A percentile compares a stretch with the other conserved stretches of the same genome.
Evolutionary conservation across 30 jellyfish, hydroid and myxozoan species (phyloP).

Genomic region (Phacellophora camtschatica): DNA sequence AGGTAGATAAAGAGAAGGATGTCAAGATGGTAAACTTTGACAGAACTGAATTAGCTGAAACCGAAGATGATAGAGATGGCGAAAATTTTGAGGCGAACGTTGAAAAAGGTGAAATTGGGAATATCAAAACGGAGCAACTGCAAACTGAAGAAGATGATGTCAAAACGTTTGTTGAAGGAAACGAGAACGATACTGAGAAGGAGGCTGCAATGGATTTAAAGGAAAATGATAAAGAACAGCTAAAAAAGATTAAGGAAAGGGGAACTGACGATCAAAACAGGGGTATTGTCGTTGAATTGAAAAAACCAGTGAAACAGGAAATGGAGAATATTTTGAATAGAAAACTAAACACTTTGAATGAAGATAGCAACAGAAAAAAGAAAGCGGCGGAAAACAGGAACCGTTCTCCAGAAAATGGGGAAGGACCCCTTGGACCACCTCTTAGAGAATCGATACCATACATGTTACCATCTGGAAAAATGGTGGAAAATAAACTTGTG

Average conservation of each 20-base stretch:
- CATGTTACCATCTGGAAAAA: slow-evolving; percentile 66
- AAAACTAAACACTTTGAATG: background rate
- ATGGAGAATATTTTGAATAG: background rate
- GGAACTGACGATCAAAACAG: background rate
- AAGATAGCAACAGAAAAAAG: background rate
- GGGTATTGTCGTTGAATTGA: background rate
- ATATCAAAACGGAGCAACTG: background rate
- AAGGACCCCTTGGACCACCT: slow-evolving; percentile 64
- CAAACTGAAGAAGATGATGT: background rate
- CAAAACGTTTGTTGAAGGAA: background rate
- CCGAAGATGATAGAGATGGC: background rate
- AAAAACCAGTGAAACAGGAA: background rate
- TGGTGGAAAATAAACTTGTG: slow-evolving; percentile 75
- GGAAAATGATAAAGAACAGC: background rate
- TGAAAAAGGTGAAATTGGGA: background rate
- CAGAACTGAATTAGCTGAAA: background rate
- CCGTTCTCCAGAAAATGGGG: slow-evolving; percentile 48
- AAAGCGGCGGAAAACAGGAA: background rate
- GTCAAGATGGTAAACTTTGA: too few species aligned
- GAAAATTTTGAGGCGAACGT: background rate
- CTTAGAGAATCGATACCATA: slow-evolving; percentile 25
- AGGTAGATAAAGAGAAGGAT: background rate
- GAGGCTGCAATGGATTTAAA: background rate
- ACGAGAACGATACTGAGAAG: background rate
- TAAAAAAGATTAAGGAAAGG: background rate